Evolutionary conservation across 2,888 invertebrate species (phyloP), one percentile per base, ranked within the genome.

Genomic region (Lasius fuliginosus): DNA sequence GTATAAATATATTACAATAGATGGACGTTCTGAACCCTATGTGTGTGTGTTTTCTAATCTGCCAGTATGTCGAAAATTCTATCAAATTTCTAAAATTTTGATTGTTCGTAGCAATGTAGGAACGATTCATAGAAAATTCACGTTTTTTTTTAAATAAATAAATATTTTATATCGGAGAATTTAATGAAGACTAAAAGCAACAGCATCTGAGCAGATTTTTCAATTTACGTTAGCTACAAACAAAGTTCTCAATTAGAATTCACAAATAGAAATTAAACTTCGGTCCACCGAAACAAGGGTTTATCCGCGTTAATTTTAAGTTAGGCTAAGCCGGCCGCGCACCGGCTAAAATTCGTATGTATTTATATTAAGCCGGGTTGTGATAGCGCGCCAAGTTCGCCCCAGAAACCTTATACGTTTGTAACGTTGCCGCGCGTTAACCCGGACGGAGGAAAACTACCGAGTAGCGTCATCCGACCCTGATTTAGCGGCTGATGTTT

Each of bases 291-390:
- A 60, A 81, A 73, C 73, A 60, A 46, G 60, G 73, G 33, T 81
- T 73, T 81, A 73, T 46, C 27, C 79, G 79, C 77, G 58, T 77
- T 83, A 83, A 83, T 83, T 83, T 83, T 68, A 36, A 68, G 79
- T 81, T 71, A 83, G 58, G 77, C 46, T 67, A 83, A 67, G 77
- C 79, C 49, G 77, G 33, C 68, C 49, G 58, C 60, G 36, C 30
- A 67, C 58, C 69, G 73, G 73, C 79, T 81, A 81, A 81, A 81
- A 81, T 71, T 81, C 79, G 46, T 60, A 71, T 60, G 36, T 81
- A 81, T 81, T 83, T 83, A 79, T 83, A 81, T 81, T 81, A 83
- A 83, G 60, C 46, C 36, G 79, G 33, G 60, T 83, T 79, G 53
- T 53, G 83, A 83, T 68, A 46, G 67, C 40, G 67, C 68, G 79